Percentiles rank a stretch among this genome's conserved stretches.
Evolutionary conservation across 2,797 vertebrate species (phyloP).

Genomic region (Echeneis naucrates): DNA sequence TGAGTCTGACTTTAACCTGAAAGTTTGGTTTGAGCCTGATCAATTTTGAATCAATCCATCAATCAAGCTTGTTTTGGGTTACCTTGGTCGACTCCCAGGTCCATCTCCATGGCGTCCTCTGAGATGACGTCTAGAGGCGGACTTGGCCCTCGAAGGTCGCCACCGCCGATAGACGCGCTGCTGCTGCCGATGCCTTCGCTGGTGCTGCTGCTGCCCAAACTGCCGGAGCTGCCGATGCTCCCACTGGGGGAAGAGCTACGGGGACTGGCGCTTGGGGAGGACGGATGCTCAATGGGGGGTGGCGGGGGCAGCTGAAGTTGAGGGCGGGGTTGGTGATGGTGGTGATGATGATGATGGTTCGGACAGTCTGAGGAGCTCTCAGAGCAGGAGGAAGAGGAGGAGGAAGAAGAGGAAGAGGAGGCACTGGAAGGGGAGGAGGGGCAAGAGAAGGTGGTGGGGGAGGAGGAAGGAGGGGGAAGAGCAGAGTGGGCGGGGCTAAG

Average conservation of each 20-base stretch:
- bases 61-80: no score
- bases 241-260: constrained; percentile 74
- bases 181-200: constrained; percentile 74
- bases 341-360: constrained; percentile 53
- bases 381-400: constrained; percentile 62
- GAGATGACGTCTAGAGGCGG: constrained; percentile 88
- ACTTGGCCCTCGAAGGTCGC: constrained; percentile 79
- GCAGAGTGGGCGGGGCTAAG: constrained; percentile 74
- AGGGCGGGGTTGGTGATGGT: constrained; percentile 46
- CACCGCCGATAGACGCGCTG: constrained; percentile 70
- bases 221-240: constrained; percentile 69
- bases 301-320: constrained; percentile 71
- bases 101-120: constrained; percentile 91
- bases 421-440: constrained; percentile 75
- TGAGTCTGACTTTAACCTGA: no score
- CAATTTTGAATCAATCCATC: no score
- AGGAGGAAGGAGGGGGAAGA: constrained; percentile 52
- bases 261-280: constrained; percentile 76
- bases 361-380: constrained; percentile 66
- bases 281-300: constrained; percentile 72
- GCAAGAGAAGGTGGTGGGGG: constrained; percentile 73
- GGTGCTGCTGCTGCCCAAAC: constrained; percentile 67
- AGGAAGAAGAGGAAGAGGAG: constrained; percentile 69
- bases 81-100: constrained; percentile 84
- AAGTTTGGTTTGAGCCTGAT: no score